phyloP scores from a whole-genome alignment of 2,797 vertebrate genomes.

The Pseudocheirus occidentalis region DNA sequence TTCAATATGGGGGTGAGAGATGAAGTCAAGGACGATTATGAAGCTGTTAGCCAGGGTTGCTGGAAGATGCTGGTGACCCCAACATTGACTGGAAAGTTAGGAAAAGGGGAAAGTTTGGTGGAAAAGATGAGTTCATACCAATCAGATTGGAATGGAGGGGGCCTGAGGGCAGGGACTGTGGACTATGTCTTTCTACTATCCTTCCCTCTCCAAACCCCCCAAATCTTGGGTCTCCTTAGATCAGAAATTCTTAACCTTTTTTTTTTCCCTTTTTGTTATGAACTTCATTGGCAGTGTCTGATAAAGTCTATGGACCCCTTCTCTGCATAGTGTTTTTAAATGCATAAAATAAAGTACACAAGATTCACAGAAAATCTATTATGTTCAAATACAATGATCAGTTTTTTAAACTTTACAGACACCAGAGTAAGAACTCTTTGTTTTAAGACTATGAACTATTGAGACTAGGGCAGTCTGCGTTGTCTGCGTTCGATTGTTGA shows the following conservation, averaged over 20 bases:
- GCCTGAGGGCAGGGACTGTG: neutral
- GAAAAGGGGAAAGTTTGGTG: no score
- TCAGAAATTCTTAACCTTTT: neutral
- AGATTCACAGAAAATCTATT: neutral
- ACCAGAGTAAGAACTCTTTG: neutral
- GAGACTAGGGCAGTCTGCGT: neutral
- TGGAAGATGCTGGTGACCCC: neutral
- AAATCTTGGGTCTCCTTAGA: neutral
- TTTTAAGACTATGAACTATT: neutral
- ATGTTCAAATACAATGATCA: neutral
- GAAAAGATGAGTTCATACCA: neutral
- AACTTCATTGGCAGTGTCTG: no score
- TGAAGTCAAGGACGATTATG: neutral
- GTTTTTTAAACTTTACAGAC: neutral
- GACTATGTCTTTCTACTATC: neutral
- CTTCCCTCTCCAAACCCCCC: no score
- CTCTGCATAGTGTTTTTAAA: neutral
- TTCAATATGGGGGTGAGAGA: neutral
- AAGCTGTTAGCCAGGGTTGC: neutral
- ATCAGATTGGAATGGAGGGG: neutral
- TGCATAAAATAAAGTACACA: neutral
- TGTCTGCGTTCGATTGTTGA: no score
- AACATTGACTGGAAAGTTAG: neutral
- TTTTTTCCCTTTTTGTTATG: no score
- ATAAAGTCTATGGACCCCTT: no score